phyloP scores from a whole-genome alignment of 2,113 vertebrate genomes.

The Catharus minimus region DNA sequence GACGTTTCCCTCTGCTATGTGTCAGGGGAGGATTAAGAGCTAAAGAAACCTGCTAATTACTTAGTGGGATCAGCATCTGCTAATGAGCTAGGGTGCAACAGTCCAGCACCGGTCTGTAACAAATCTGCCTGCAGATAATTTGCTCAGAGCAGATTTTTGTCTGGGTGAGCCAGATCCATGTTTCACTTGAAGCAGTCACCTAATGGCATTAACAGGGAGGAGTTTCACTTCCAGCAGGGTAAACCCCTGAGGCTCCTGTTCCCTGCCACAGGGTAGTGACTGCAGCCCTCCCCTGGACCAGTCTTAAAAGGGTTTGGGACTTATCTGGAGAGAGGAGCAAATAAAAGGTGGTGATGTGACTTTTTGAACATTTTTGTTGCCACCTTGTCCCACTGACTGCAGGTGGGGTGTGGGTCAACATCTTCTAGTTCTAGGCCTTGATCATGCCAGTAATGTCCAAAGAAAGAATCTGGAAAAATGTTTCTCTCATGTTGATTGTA shows the following conservation, averaged over 20 bases:
- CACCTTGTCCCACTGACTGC: neutral
- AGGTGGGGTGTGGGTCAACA: neutral
- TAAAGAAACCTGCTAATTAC: conserved; percentile 43
- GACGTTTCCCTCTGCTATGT: neutral
- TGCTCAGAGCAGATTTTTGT: conserved; percentile 51
- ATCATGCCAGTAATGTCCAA: fast-evolving
- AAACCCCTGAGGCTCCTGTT: neutral
- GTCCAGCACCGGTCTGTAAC: neutral
- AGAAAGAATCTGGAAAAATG: neutral
- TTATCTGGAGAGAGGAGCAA: neutral
- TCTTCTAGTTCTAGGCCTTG: neutral
- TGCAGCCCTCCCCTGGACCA: neutral
- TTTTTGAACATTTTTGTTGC: fast-evolving
- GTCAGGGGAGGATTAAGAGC: conserved; percentile 33
- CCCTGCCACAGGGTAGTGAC: no score
- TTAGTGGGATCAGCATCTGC: conserved; percentile 47
- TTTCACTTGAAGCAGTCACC: neutral
- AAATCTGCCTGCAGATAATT: conserved; percentile 50
- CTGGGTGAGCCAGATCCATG: neutral
- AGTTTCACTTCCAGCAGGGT: neutral
- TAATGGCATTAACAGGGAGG: neutral
- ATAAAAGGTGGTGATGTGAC: neutral
- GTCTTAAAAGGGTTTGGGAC: neutral
- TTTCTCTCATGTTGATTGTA: neutral
- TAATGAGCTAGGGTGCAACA: conserved; percentile 36